Conservation (phyloP, 2,113 vertebrate genomes). For the Osmerus mordax region DNA sequence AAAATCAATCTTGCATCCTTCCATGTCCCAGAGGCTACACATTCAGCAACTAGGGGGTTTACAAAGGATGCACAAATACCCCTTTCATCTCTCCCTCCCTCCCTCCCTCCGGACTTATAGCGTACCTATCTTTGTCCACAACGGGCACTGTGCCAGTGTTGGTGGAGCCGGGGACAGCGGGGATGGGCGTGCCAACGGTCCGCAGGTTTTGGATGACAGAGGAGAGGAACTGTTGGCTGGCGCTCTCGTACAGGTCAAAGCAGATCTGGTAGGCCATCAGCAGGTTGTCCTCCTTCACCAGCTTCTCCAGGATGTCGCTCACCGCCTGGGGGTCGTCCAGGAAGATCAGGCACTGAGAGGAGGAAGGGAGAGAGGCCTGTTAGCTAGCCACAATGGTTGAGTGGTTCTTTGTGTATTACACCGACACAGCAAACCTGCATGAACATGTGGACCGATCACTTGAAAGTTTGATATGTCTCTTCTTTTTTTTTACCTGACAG, state of each 20-base stretch:
- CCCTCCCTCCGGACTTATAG: neutral
- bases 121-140: constrained; percentile 87
- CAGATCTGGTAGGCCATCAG: constrained; percentile 99
- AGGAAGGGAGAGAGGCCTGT: neutral
- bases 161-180: constrained; percentile 92
- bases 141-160: constrained; percentile 91
- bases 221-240: constrained; percentile 97
- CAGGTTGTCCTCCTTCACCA: constrained; percentile 98
- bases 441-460: neutral
- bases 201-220: constrained; percentile 96
- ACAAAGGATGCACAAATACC: neutral
- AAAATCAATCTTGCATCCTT: too few species aligned
- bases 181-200: constrained; percentile 91
- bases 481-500: constrained; percentile 82
- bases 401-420: too few species aligned
- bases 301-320: constrained; percentile 95
- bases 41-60: neutral
- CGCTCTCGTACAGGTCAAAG: constrained; percentile 97
- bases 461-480: neutral
- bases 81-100: neutral
- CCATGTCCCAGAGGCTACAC: neutral
- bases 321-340: constrained; percentile 97
- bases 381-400: too few species aligned
- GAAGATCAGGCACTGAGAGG: constrained; percentile 92
- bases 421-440: neutral